Base-by-base conservation (phyloP, 64 coral and sea anemone genomes). In the Catalaphyllia jardinei region DNA sequence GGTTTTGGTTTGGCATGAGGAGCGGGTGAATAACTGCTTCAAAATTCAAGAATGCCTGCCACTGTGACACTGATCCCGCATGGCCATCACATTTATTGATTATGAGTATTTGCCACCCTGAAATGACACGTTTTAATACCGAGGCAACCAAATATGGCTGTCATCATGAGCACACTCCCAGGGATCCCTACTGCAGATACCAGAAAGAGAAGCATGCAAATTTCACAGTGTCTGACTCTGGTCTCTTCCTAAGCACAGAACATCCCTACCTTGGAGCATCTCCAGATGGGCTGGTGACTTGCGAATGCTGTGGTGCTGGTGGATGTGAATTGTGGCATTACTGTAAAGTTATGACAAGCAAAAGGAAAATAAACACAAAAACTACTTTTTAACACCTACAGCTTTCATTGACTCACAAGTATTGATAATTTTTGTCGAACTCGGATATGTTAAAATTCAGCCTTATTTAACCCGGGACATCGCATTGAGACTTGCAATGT, bases 281-380 rank as follows among this genome's bases (percentile, higher is more conserved):
- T 52, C 83, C 90, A 87, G 90, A 87, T 92, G 90, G 82, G 30
- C 7, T 92, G 74, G 90, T 88, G 31, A 35, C 39, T n/a, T 93
- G 91, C 54, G 62, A 93, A 81, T 93, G 91, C 76, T 93, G 91
- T 88, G 91, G 85, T 25, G 59, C 77, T 67, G 91, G 84, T 79
- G 63, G 49, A 52, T 88, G 63, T 88, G 84, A 88, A 88, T 60
- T 60, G 33, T 35, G 33, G 33, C 33, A 35, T 1, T 35, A 35
- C 33, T 35, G 33, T 35, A 35, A 1, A 35, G 1, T 35, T 35
- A 35, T 35, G 33, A 35, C 33, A 35, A 3, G 33, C 33, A 35
- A 35, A 35, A 35, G 3, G 3, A 35, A 1, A 35, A 35, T 35
- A 35, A 35, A 35, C 33, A 35, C 33, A 35, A 35, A 35, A 35